Percentiles rank a stretch among this genome's conserved stretches.
phyloP scores from a whole-genome alignment of 2,797 vertebrate genomes.

The Alfaro cultratus region DNA sequence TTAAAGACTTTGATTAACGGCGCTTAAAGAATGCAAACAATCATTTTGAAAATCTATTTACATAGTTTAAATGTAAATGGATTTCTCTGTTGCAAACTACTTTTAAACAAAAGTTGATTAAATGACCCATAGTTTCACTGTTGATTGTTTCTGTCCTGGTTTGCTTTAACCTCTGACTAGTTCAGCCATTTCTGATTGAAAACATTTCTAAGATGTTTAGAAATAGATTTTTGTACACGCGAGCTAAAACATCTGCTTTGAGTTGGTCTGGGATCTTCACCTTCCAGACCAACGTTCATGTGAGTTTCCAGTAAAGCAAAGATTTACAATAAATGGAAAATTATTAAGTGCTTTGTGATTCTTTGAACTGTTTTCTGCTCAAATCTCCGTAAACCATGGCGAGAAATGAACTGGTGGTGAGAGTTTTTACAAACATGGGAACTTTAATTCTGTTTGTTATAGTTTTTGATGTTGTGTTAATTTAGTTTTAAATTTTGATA shows the following conservation, averaged over 20 bases:
- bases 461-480: not conserved
- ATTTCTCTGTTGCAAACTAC: not conserved
- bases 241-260: not conserved
- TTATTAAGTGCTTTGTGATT: not conserved
- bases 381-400: not conserved
- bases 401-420: not conserved
- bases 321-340: not conserved
- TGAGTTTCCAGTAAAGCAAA: not conserved
- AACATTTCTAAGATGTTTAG: not conserved
- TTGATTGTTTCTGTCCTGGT: not conserved
- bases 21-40: too few species aligned
- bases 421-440: not conserved
- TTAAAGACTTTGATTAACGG: too few species aligned
- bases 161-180: not conserved
- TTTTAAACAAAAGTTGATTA: not conserved
- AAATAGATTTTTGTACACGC: not conserved
- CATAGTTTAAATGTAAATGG: too few species aligned
- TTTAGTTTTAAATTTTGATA: too few species aligned
- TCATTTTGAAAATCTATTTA: too few species aligned
- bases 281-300: not conserved
- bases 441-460: not conserved
- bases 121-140: not conserved
- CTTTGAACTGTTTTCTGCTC: not conserved
- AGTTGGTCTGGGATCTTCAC: not conserved
- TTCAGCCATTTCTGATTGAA: not conserved